Conservation (phyloP, 2,797 vertebrate genomes). For the Galaxias olidus region DNA sequence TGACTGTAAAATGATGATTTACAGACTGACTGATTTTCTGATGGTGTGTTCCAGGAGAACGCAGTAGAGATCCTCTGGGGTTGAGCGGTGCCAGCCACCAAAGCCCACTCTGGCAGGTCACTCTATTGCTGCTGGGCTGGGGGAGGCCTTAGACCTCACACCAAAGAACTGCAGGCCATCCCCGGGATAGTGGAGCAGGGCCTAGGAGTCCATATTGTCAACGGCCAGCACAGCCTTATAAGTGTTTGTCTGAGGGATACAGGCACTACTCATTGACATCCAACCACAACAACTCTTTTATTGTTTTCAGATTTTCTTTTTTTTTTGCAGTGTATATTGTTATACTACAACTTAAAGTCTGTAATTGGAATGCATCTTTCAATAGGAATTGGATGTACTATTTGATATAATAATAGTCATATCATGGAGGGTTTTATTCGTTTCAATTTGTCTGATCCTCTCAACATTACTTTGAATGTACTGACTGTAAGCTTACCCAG, state of each 20-base stretch:
- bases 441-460: too few species aligned
- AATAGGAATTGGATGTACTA: too few species aligned
- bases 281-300: background rate
- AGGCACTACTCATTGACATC: background rate
- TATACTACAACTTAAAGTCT: too few species aligned
- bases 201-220: conserved; percentile 66
- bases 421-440: too few species aligned
- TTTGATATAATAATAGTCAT: too few species aligned
- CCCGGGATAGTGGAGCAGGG: conserved; percentile 75
- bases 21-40: conserved; percentile 74
- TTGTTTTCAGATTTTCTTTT: too few species aligned
- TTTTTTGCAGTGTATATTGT: too few species aligned
- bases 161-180: conserved; percentile 77
- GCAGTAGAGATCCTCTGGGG: conserved; percentile 66
- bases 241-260: conserved; percentile 72
- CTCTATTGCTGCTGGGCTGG: conserved; percentile 73
- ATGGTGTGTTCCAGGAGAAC: conserved; percentile 70
- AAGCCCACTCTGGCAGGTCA: conserved; percentile 78
- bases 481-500: background rate
- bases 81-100: conserved; percentile 71
- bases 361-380: too few species aligned
- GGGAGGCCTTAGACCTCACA: conserved; percentile 73
- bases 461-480: too few species aligned
- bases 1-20: rapidly evolving
- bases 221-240: conserved; percentile 78